phyloP scores from a whole-genome alignment of 1,140 invertebrate genomes.

The Calycopis cecrops region DNA sequence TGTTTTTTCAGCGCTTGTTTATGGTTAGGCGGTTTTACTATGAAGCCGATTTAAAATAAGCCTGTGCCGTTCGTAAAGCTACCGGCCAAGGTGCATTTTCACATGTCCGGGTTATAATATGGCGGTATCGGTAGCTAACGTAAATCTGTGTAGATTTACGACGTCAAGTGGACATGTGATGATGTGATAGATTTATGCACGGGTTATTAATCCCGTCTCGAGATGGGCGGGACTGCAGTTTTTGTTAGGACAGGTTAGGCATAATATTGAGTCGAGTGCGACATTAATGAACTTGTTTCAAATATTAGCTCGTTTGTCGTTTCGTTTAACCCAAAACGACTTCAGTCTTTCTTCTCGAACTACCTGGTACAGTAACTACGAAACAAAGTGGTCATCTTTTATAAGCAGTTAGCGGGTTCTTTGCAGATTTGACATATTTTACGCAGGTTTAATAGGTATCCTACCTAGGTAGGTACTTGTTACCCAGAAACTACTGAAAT shows the following conservation, averaged over 20 bases:
- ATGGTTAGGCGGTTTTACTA: slow-evolving; percentile 21
- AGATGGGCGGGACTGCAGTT: slow-evolving; percentile 28
- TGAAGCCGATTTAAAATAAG: slow-evolving; percentile 40
- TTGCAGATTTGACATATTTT: too few relatives aligned
- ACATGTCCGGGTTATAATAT: slow-evolving; percentile 42
- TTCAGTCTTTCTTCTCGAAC: too few relatives aligned
- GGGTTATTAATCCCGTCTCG: slow-evolving; percentile 33
- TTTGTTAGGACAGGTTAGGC: slow-evolving; percentile 24
- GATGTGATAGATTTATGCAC: slow-evolving; percentile 62
- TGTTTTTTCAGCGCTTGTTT: slow-evolving; percentile 69
- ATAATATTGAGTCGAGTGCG: slow-evolving; percentile 9
- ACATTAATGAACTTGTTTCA: background rate
- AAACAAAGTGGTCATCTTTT: too few relatives aligned
- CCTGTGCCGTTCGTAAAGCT: slow-evolving; percentile 33
- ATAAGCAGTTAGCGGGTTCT: too few relatives aligned
- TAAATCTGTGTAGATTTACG: slow-evolving; percentile 59
- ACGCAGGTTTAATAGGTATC: too few relatives aligned
- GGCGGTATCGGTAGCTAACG: slow-evolving; percentile 41
- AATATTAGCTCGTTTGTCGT: too few relatives aligned
- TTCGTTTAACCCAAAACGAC: too few relatives aligned
- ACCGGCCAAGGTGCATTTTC: slow-evolving; percentile 28
- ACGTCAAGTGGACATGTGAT: slow-evolving; percentile 53
- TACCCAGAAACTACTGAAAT: too few relatives aligned
- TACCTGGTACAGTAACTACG: too few relatives aligned
- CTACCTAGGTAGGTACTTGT: too few relatives aligned